Evolutionary conservation across 2,888 invertebrate species (phyloP).

Genomic region (Pseudococcus jackbeardsleyi): DNA sequence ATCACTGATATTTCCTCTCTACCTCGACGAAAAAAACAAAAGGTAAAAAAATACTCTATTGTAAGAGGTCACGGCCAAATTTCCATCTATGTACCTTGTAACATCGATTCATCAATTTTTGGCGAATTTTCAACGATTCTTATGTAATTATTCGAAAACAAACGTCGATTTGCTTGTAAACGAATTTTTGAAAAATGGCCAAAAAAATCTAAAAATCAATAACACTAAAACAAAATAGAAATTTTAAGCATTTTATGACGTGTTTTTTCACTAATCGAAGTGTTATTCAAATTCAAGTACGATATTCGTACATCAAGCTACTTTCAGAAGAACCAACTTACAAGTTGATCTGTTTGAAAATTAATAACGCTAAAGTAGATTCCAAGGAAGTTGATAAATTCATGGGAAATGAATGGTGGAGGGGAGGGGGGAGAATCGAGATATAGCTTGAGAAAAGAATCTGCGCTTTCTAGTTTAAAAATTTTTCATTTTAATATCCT

Average conservation of each 20-base stretch:
- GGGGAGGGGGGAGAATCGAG: too few species aligned
- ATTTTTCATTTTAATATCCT: neutral
- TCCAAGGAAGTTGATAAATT: too few species aligned
- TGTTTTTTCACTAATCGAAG: neutral
- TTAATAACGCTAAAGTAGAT: too few species aligned
- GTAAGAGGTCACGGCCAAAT: neutral
- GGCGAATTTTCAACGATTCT: neutral
- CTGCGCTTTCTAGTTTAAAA: neutral
- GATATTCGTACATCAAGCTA: neutral
- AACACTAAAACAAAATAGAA: neutral
- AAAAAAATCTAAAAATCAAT: neutral
- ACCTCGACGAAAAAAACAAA: neutral
- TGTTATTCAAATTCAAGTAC: neutral
- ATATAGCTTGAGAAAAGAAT: too few species aligned
- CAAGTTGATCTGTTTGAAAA: too few species aligned
- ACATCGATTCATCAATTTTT: neutral
- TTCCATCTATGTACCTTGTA: neutral
- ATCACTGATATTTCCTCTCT: too few species aligned
- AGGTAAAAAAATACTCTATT: neutral
- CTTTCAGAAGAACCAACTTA: too few species aligned
- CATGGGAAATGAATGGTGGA: too few species aligned
- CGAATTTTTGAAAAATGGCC: neutral
- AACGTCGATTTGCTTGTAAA: neutral
- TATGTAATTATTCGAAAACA: neutral
- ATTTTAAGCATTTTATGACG: neutral